phyloP scores from a whole-genome alignment of 1,140 invertebrate species.

The Armadillidium nasatum region DNA sequence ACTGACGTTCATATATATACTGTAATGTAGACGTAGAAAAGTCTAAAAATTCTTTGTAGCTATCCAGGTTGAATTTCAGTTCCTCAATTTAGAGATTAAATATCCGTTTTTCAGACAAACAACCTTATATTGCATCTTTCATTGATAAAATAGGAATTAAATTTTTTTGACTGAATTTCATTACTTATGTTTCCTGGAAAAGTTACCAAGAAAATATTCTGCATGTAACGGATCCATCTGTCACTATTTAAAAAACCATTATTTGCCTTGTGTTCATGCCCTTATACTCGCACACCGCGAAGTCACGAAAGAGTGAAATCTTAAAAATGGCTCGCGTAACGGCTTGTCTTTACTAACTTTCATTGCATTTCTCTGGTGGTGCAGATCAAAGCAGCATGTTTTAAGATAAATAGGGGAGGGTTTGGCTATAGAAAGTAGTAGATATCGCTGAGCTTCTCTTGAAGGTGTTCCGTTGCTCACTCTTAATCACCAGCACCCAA shows the following conservation, averaged over 20 bases:
- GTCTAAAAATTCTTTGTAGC: constrained; percentile 8
- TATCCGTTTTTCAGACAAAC: too few species aligned
- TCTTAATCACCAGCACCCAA: constrained; percentile 3
- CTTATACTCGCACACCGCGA: constrained; percentile 1
- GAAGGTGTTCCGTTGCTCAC: constrained; percentile 8
- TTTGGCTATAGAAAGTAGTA: constrained; percentile 4
- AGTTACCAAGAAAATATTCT: constrained; percentile 2
- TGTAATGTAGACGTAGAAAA: not conserved
- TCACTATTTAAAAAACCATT: not conserved
- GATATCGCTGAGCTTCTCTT: constrained; percentile 6
- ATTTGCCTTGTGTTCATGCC: constrained; percentile 7
- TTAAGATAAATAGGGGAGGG: constrained; percentile 5
- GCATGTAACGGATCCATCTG: not conserved
- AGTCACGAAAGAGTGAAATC: not conserved
- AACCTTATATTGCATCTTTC: too few species aligned
- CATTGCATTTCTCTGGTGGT: constrained; percentile 9
- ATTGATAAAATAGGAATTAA: not conserved
- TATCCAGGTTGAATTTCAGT: not conserved
- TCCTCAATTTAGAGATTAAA: too few species aligned
- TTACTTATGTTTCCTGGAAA: not conserved
- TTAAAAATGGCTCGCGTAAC: not conserved
- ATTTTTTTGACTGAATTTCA: constrained; percentile 1
- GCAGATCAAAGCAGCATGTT: constrained; percentile 8
- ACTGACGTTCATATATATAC: not conserved
- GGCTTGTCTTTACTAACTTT: constrained; percentile 1